A percentile compares a stretch with the other conserved stretches of the same genome.
phyloP scores from a whole-genome alignment of 2,888 invertebrate species.

The Stomorhina lunata region DNA sequence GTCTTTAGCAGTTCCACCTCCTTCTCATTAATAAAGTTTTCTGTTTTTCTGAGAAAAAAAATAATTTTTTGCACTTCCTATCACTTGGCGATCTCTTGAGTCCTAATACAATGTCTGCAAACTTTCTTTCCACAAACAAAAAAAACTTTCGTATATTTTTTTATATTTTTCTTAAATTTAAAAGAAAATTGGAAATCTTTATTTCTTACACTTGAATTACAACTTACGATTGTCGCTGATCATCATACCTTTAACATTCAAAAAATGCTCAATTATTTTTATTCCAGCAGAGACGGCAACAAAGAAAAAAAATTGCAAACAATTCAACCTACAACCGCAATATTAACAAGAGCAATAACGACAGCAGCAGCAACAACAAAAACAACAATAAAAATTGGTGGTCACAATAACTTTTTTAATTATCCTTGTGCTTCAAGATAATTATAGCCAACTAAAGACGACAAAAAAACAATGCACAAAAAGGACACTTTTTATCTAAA shows the following conservation, averaged over 20 bases:
- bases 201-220: constrained; percentile 38
- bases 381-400: constrained; percentile 45
- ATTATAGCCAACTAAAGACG: constrained; percentile 51
- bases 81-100: constrained; percentile 32
- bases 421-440: constrained; percentile 62
- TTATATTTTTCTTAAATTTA: background rate
- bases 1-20: too few relatives aligned
- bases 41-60: too few relatives aligned
- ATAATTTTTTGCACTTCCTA: background rate
- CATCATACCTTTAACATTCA: constrained; percentile 35
- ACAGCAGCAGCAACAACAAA: constrained; percentile 13
- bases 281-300: background rate
- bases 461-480: constrained; percentile 47
- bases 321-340: constrained; percentile 34
- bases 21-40: background rate
- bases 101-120: constrained; percentile 45
- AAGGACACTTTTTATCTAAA: constrained; percentile 41
- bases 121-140: constrained; percentile 32
- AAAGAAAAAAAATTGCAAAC: background rate
- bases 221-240: constrained; percentile 38
- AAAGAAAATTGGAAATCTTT: constrained; percentile 19
- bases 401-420: constrained; percentile 67
- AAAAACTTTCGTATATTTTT: background rate
- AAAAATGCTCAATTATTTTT: constrained; percentile 52
- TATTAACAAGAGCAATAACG: constrained; percentile 45